Conservation (phyloP, 2,888 invertebrate species). For the Itoplectis maculator region DNA sequence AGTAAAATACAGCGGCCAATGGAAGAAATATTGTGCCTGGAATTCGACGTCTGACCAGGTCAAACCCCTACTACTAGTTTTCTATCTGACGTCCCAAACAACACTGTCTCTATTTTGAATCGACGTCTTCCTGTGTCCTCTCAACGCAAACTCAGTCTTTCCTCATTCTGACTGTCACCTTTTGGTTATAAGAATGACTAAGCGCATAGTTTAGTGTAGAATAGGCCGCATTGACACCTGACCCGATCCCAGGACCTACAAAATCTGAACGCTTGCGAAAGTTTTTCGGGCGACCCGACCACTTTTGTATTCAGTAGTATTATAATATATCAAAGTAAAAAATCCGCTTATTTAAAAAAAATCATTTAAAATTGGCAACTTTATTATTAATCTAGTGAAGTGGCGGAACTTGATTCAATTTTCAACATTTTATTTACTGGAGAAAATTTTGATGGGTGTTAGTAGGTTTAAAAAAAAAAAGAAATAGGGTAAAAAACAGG, state of each 20-base stretch:
- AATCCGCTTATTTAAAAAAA: too few species aligned
- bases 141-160: slow-evolving; percentile 29
- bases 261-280: slow-evolving; percentile 25
- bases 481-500: too few species aligned
- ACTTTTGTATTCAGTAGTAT: not conserved
- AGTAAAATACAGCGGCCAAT: not conserved
- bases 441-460: too few species aligned
- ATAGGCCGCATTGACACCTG: slow-evolving; percentile 43
- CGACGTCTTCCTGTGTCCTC: not conserved
- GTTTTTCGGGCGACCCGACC: not conserved
- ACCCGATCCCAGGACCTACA: slow-evolving; percentile 35
- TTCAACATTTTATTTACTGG: too few species aligned
- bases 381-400: too few species aligned
- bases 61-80: slow-evolving; percentile 3
- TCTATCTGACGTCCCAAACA: slow-evolving; percentile 8
- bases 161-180: slow-evolving; percentile 27
- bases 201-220: slow-evolving; percentile 33
- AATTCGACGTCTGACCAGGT: not conserved
- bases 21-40: slow-evolving; percentile 7
- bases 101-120: slow-evolving; percentile 26
- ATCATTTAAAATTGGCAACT: too few species aligned
- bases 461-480: too few species aligned
- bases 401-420: too few species aligned
- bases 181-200: slow-evolving; percentile 39
- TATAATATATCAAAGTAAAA: not conserved